These are phyloP conservation scores for Hyppa rectilinea DNA, from an alignment of 2,888 invertebrate genomes.

Conservation along the genomic window DNA sequence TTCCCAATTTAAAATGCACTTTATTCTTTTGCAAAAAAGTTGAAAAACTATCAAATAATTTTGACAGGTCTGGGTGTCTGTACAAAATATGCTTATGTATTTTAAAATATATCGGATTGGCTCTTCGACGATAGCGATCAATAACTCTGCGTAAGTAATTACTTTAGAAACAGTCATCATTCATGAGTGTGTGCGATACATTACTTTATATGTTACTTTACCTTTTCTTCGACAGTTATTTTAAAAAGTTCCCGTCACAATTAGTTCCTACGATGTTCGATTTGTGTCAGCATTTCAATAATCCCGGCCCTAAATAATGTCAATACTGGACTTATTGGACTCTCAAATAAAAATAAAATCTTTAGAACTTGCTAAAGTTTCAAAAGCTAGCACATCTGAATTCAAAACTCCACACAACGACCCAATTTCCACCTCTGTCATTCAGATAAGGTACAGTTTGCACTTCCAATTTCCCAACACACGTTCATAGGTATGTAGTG, in stretches of 20 bases:
- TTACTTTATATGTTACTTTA: background rate
- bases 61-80: no score
- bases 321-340: background rate
- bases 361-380: background rate
- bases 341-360: background rate
- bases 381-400: background rate
- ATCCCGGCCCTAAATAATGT: background rate
- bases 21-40: no score
- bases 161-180: constrained; percentile 9
- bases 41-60: no score
- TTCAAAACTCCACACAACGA: background rate
- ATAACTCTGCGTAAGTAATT: constrained; percentile 20
- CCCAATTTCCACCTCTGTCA: constrained; percentile 3
- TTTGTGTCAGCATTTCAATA: background rate
- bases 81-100: constrained; percentile 1
- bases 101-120: background rate
- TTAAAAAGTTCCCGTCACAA: background rate
- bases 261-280: background rate
- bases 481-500: constrained; percentile 17
- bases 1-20: no score
- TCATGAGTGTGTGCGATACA: constrained; percentile 10
- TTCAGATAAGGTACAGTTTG: constrained; percentile 7
- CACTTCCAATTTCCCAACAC: constrained; percentile 1
- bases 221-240: background rate
- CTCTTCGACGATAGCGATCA: background rate